Base-by-base conservation (phyloP, 2,113 vertebrate genomes). In the Oncorhynchus clarkii region DNA sequence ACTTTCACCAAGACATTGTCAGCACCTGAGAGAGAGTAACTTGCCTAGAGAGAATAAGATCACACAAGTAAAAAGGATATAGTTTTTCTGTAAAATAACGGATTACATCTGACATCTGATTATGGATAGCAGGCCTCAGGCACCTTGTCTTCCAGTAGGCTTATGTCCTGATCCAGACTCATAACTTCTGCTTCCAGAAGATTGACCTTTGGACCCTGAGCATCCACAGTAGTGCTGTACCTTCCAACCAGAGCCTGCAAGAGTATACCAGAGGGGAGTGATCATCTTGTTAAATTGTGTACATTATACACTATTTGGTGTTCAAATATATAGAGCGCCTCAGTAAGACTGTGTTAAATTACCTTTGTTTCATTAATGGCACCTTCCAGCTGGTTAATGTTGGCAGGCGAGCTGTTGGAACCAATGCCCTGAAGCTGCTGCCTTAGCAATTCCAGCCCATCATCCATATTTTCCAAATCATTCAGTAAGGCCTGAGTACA, bases 131-230 rank as follows among this genome's bases (percentile, higher is more conserved):
- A 12, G 39, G 39, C 39, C 39, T 45, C 39, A 45, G 39, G 9
- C 80, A 96, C 95, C 95, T 96, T 90, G 84, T 95, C 87, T 83
- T 89, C 89, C 31, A 96, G 84, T 20, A 86, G 78, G 73, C 88
- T 91, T 67, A 95, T 12, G 67, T 95, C 92, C 4, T 1, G 83
- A 80, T 87, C 86, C 49, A 94, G 69, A 51, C 82, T 83, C 54
- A 71, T 70, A 39, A 94, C 87, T 60, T 95, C 92, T 78, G 82
- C 76, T 65, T 95, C 93, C 79, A 96, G 69, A 65, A 91, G 85
- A 18, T 92, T 84, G 39, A 85, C 80, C 76, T 93, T 92, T 66
- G 82, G 85, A 11, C 85, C 80, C 34, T 93, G 92, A 29, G 65
- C 91, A 67, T 26, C 87, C 80, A 93, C 85, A 80, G 88, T 80